phyloP scores from a whole-genome alignment of 2,797 vertebrate genomes.

The Spheniscus humboldti region DNA sequence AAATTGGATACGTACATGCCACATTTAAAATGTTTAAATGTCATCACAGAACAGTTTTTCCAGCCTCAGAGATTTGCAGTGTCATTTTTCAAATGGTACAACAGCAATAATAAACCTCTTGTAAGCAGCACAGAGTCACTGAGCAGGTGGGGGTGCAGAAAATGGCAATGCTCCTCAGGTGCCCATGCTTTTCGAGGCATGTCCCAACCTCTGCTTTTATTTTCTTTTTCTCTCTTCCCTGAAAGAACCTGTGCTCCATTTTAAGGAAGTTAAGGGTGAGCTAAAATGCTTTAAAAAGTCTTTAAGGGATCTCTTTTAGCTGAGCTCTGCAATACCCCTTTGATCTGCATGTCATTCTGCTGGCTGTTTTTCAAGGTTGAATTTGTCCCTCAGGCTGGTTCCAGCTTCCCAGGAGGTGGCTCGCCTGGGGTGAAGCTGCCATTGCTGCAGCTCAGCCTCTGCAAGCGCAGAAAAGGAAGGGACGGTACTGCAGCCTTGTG shows the following conservation, averaged over 20 bases:
- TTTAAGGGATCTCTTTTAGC: neutral
- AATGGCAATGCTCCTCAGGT: neutral
- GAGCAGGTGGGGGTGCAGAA: neutral
- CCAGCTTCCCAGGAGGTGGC: neutral
- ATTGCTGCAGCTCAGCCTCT: neutral
- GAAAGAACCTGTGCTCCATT: neutral
- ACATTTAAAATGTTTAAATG: neutral
- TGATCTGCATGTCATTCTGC: neutral
- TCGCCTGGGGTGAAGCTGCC: neutral
- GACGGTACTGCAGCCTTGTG: neutral
- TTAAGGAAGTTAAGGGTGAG: neutral
- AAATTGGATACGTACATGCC: fast-evolving
- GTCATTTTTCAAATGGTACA: neutral
- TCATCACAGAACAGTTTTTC: neutral
- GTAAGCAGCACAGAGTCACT: neutral
- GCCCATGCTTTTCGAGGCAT: neutral
- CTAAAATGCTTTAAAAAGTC: neutral
- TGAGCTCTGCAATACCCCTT: neutral
- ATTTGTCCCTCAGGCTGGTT: neutral
- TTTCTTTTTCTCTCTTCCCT: neutral
- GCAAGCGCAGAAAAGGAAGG: neutral
- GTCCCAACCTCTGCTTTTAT: neutral
- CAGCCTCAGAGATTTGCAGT: neutral
- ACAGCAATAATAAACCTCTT: neutral
- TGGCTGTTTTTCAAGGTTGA: neutral